Evolutionary conservation across 2,113 vertebrate genomes (phyloP).

Genomic region (Bos taurus): ARS-UCD2.0 NC_037342.1:84448001-84448500

Average conservation of each 20-base stretch:
- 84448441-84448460: neutral
- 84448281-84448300: neutral
- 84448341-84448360: neutral
- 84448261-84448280: neutral
- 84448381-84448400: neutral
- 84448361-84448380: neutral
- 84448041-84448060: neutral
- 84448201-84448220: no score
- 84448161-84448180: no score
- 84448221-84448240: neutral
- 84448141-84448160: no score
- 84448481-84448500: neutral
- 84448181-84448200: no score
- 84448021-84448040: neutral
- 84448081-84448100: neutral
- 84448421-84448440: neutral
- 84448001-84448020: neutral
- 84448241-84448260: neutral
- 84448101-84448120: neutral
- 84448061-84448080: neutral
- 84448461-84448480: neutral
- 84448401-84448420: neutral
- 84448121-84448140: no score
- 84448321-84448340: neutral
- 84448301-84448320: neutral